phyloP scores from a whole-genome alignment of 1,140 invertebrate species.

The Heliconius melpomene region DNA sequence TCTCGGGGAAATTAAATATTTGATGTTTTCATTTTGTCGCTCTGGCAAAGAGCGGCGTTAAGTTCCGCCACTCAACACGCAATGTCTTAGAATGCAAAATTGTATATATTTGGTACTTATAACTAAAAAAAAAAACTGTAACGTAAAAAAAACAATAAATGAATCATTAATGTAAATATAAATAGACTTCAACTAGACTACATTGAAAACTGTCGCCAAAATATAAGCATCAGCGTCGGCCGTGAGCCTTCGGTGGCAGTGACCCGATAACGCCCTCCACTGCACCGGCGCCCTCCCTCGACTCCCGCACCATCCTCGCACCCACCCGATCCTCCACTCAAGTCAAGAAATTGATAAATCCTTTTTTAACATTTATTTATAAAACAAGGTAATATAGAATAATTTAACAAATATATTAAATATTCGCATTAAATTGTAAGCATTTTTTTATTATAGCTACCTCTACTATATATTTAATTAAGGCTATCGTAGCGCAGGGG shows the following conservation, averaged over 20 bases:
- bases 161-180: neutral
- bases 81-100: too few species aligned
- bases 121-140: neutral
- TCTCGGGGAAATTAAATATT: too few species aligned
- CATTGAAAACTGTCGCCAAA: constrained; percentile 64
- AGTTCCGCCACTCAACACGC: too few species aligned
- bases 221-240: constrained; percentile 52
- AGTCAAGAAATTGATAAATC: neutral
- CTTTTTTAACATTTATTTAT: constrained; percentile 16
- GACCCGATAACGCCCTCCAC: constrained; percentile 65
- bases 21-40: too few species aligned
- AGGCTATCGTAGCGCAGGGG: too few species aligned
- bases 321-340: constrained; percentile 8
- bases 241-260: constrained; percentile 69
- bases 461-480: too few species aligned
- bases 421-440: too few species aligned
- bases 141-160: neutral
- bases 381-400: too few species aligned
- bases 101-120: too few species aligned
- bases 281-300: constrained; percentile 50
- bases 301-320: neutral
- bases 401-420: too few species aligned
- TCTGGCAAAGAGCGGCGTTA: too few species aligned
- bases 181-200: constrained; percentile 36
- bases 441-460: too few species aligned